phyloP scores from a whole-genome alignment of 2,113 vertebrate species.

The Tupaia chinensis region DNA sequence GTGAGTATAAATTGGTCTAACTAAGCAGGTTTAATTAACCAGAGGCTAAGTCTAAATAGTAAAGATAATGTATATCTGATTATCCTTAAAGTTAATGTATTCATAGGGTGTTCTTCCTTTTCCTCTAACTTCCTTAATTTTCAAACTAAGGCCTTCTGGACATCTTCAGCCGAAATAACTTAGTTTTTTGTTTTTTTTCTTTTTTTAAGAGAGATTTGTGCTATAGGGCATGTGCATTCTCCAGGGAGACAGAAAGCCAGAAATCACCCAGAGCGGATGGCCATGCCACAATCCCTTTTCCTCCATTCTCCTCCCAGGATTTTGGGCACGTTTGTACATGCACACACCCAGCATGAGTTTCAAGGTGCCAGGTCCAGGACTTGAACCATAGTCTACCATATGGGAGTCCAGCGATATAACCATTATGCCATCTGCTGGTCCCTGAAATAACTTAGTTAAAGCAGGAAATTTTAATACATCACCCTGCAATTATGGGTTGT shows the following conservation, averaged over 20 bases:
- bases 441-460: conserved; percentile 49
- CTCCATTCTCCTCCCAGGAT: too few relatives aligned
- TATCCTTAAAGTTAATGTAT: conserved; percentile 36
- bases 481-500: conserved; percentile 60
- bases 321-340: too few relatives aligned
- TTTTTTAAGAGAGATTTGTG: too few relatives aligned
- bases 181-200: not conserved
- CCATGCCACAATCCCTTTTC: too few relatives aligned
- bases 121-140: conserved; percentile 52
- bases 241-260: too few relatives aligned
- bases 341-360: too few relatives aligned
- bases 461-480: conserved; percentile 69
- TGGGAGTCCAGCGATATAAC: too few relatives aligned
- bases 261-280: too few relatives aligned
- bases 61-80: conserved; percentile 49
- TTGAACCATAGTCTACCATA: too few relatives aligned
- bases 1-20: not conserved
- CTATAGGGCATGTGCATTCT: too few relatives aligned
- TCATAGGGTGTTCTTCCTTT: conserved; percentile 61
- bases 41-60: conserved; percentile 22
- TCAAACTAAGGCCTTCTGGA: conserved; percentile 23
- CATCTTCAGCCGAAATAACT: conserved; percentile 63
- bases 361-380: too few relatives aligned
- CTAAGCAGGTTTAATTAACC: conserved; percentile 28
- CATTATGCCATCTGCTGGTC: too few relatives aligned